A percentile compares a stretch with the other conserved stretches of the same genome.
Evolutionary conservation across 2,888 invertebrate genomes (phyloP).

Genomic region (Seira sanloemensis): DNA sequence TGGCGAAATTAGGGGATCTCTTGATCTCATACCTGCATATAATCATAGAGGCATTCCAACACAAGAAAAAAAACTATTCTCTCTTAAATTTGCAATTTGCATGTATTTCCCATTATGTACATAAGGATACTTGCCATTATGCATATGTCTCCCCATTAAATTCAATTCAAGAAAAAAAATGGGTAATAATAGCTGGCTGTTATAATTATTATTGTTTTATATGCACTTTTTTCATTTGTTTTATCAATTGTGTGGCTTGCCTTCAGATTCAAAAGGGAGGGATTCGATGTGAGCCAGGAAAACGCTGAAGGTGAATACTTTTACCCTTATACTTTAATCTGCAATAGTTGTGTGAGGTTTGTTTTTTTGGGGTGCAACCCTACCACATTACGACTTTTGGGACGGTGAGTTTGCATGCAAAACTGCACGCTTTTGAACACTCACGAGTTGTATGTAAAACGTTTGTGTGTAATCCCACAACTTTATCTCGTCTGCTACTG

Average conservation of each 20-base stretch:
- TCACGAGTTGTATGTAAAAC: not conserved
- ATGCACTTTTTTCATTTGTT: conserved; percentile 62
- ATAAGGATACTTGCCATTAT: not conserved
- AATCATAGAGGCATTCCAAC: conserved; percentile 22
- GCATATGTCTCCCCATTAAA: conserved; percentile 8
- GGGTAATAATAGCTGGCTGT: conserved; percentile 25
- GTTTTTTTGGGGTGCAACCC: no score
- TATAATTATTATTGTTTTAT: conserved; percentile 3
- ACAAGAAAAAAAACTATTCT: not conserved
- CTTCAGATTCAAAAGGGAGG: conserved; percentile 28
- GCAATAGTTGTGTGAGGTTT: no score
- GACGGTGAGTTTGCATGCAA: not conserved
- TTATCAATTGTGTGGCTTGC: conserved; percentile 54
- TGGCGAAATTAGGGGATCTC: conserved; percentile 48
- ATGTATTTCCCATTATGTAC: not conserved
- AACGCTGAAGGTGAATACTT: not conserved
- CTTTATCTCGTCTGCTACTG: not conserved
- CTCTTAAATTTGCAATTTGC: no score
- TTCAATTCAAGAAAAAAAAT: not conserved
- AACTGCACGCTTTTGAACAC: not conserved
- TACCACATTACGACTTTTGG: not conserved
- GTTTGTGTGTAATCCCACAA: not conserved
- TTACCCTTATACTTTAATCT: conserved; percentile 11
- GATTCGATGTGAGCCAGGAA: not conserved
- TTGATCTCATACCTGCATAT: conserved; percentile 58